A percentile compares a stretch with the other conserved stretches of the same genome.
These are phyloP conservation scores for Ornithoptera priamus DNA, from an alignment of 2,888 invertebrate species.

Conservation along the genomic window DNA sequence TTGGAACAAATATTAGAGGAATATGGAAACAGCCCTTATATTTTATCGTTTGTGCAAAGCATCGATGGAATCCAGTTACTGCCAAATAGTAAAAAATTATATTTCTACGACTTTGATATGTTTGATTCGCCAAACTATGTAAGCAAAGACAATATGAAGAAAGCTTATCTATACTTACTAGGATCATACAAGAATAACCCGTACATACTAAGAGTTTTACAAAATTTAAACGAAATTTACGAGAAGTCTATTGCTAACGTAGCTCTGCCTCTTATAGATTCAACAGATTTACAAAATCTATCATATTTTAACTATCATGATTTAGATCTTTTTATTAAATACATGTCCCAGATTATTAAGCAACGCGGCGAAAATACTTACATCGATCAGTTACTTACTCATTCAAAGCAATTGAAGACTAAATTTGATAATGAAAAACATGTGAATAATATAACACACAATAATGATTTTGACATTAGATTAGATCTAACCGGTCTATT, in stretches of 20 bases:
- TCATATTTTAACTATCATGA: slow-evolving; percentile 12
- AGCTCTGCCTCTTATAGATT: neutral
- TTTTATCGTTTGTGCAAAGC: slow-evolving; percentile 9
- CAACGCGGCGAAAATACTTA: slow-evolving; percentile 17
- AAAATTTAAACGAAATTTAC: slow-evolving; percentile 16
- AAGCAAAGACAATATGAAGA: slow-evolving; percentile 10
- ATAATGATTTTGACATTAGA: neutral
- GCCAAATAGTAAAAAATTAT: neutral
- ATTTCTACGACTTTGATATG: slow-evolving; percentile 1
- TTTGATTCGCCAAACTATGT: neutral
- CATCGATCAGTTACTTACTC: slow-evolving; percentile 8
- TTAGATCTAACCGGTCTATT: slow-evolving; percentile 4
- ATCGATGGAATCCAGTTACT: slow-evolving; percentile 3
- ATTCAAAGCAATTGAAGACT: slow-evolving; percentile 8
- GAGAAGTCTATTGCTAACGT: neutral
- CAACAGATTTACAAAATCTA: slow-evolving; percentile 8
- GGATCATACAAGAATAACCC: slow-evolving; percentile 13
- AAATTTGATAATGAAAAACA: neutral
- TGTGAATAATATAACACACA: neutral
- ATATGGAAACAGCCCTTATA: slow-evolving; percentile 16
- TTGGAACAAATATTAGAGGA: slow-evolving; percentile 16
- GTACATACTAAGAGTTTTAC: slow-evolving; percentile 10
- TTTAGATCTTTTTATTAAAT: slow-evolving; percentile 19
- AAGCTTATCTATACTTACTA: slow-evolving; percentile 6
- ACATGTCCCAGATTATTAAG: slow-evolving; percentile 16